Percentiles rank a stretch among this genome's conserved stretches.
phyloP scores from a whole-genome alignment of 2,797 vertebrate genomes.

The Capromys pilorides region DNA sequence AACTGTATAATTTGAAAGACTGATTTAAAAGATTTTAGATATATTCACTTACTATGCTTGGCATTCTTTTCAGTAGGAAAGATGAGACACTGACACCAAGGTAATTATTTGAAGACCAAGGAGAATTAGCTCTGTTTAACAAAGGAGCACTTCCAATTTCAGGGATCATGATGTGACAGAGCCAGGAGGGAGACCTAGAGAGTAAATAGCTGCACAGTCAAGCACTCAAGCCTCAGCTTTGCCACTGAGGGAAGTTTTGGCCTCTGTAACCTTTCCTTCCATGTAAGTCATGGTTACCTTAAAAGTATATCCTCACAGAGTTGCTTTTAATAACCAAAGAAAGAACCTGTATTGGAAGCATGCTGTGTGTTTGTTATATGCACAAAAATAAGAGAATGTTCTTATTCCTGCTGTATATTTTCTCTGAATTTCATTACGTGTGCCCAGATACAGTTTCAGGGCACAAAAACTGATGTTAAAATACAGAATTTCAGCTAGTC shows the following conservation, averaged over 20 bases:
- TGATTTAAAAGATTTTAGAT: conserved; percentile 2
- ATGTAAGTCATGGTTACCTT: not conserved
- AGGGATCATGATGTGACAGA: not conserved
- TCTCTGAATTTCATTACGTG: conserved; percentile 22
- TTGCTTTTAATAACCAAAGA: not conserved
- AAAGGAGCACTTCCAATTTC: not conserved
- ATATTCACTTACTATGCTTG: not conserved
- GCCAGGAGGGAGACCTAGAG: not conserved
- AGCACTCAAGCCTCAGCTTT: not conserved
- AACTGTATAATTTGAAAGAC: not conserved
- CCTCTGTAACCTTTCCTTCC: not conserved
- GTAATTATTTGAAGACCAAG: not conserved
- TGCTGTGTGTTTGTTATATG: not conserved
- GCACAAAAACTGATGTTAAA: conserved; percentile 31
- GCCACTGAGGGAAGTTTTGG: not conserved
- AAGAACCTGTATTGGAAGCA: not conserved
- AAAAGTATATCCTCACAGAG: not conserved
- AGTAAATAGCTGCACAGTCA: not conserved
- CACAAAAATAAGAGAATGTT: not conserved
- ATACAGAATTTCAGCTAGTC: not conserved
- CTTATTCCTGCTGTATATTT: not conserved
- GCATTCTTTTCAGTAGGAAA: conserved; percentile 48
- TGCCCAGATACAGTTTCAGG: not conserved
- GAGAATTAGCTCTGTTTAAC: not conserved
- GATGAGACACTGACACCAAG: not conserved